Evolutionary conservation across 1,140 invertebrate genomes (phyloP), one percentile per base, ranked within the genome.

Genomic region (Hirudo medicinalis): DNA sequence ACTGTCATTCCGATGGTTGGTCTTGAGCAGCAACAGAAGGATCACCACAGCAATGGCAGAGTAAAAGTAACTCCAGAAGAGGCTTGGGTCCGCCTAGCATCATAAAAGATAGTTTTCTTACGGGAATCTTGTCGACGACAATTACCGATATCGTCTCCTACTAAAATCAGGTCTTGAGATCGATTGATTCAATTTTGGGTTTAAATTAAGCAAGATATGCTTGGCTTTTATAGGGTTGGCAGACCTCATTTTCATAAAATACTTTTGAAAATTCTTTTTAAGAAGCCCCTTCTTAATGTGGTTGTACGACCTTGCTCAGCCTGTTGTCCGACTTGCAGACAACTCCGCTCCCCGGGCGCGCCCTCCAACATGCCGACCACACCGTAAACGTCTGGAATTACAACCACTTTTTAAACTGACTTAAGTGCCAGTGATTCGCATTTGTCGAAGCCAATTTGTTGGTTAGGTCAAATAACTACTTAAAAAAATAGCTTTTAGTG

Each of bases 61-160:
- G 72, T 78, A 79, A 72, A 79, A 80, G 72, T 76, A 79, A 67
- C 78, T 78, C 79, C 79, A 80, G 73, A 80, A 79, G 67, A 74
- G 75, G 19, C 75, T 74, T 40, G 77, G 77, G 67, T 80, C 77
- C 55, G 77, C 77, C 78, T 80, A 70, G 15, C 73, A 71, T 63
- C 17, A 63, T 11, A 20, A 19, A 13, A 25, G 15, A 49, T 49
- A 2, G 15, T 13, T 49, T 5, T 11, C 15, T 49, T 15, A 49
- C 15, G 40, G 11, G 11, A 40, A 11, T 40, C 40, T 40, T 40
- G 4, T n/a, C n/a, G n/a, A n/a, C n/a, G 32, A 36, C 6, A 36
- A 36, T 49, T 49, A 49, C 15, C 43, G 13, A 49, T 9, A 13
- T 13, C 43, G 11, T 49, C 15, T 49, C 43, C 43, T 49, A 49